A percentile compares a stretch with the other conserved stretches of the same genome.
These are phyloP conservation scores for Catocala nupta DNA, from an alignment of 2,888 invertebrate genomes.

Conservation along the genomic window DNA sequence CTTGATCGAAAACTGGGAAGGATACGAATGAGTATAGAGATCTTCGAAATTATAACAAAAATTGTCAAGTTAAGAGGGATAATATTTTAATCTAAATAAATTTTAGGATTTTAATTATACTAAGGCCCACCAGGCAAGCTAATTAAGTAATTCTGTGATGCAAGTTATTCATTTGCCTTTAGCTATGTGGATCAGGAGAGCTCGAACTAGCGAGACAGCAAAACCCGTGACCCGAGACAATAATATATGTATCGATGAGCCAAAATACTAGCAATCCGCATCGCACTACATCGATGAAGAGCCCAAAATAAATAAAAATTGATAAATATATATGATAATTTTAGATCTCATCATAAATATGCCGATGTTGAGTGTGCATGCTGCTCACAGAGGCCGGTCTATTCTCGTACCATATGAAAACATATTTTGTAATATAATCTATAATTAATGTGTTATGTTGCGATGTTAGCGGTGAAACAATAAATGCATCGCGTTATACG, in stretches of 20 bases:
- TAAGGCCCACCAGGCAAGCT: too few species aligned
- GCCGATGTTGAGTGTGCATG: conserved; percentile 26
- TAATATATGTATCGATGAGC: too few species aligned
- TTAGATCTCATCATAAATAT: conserved; percentile 38
- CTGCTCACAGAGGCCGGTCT: conserved; percentile 24
- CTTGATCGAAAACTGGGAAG: too few species aligned
- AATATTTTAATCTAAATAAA: too few species aligned
- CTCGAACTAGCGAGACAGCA: too few species aligned
- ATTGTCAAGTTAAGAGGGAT: too few species aligned
- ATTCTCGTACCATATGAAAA: conserved; percentile 42
- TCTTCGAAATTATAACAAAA: too few species aligned
- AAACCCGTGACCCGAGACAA: too few species aligned
- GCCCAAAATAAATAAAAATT: conserved; percentile 24
- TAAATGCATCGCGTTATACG: not conserved
- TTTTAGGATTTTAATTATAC: too few species aligned
- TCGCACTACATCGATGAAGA: conserved; percentile 10
- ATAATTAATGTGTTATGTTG: conserved; percentile 45
- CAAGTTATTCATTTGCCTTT: not conserved
- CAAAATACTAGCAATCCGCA: not conserved
- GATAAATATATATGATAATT: conserved; percentile 28
- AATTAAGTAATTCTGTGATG: not conserved
- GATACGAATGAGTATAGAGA: too few species aligned
- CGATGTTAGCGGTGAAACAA: conserved; percentile 1
- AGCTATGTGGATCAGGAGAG: too few species aligned
- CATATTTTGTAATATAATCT: conserved; percentile 50